Conservation (phyloP, 2,797 vertebrate genomes). For the Spatula clypeata region DNA sequence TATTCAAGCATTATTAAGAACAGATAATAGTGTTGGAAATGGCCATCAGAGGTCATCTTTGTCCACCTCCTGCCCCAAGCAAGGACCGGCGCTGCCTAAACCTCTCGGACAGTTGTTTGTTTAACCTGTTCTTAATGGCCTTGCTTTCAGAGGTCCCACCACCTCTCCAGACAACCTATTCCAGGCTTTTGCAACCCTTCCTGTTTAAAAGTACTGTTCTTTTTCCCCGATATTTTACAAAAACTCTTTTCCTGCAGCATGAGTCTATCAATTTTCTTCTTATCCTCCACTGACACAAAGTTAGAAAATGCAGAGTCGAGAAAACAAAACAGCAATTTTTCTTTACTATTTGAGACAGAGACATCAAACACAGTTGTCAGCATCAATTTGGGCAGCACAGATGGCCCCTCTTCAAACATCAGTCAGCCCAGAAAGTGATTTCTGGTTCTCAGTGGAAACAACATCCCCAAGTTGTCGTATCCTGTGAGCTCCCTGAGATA, state of each 20-base stretch:
- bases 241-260: not conserved
- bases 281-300: not conserved
- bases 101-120: not conserved
- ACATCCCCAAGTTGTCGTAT: slow-evolving; percentile 28
- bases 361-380: slow-evolving; percentile 34
- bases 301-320: not conserved
- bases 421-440: slow-evolving; percentile 63
- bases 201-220: not conserved
- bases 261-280: not conserved
- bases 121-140: not conserved
- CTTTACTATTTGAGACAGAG: slow-evolving; percentile 12
- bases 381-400: slow-evolving; percentile 5
- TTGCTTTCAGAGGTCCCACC: not conserved
- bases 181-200: not conserved
- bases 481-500: slow-evolving; percentile 62
- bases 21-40: not conserved
- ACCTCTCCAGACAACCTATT: not conserved
- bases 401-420: slow-evolving; percentile 40
- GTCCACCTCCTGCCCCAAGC: not conserved
- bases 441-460: slow-evolving; percentile 68
- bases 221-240: not conserved
- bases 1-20: not conserved
- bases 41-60: not conserved
- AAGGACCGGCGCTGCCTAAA: not conserved
- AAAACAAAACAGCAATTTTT: not conserved